These are phyloP conservation scores for Poeciliopsis occidentalis DNA, from an alignment of 2,113 vertebrate genomes.

Conservation along the genomic window DNA sequence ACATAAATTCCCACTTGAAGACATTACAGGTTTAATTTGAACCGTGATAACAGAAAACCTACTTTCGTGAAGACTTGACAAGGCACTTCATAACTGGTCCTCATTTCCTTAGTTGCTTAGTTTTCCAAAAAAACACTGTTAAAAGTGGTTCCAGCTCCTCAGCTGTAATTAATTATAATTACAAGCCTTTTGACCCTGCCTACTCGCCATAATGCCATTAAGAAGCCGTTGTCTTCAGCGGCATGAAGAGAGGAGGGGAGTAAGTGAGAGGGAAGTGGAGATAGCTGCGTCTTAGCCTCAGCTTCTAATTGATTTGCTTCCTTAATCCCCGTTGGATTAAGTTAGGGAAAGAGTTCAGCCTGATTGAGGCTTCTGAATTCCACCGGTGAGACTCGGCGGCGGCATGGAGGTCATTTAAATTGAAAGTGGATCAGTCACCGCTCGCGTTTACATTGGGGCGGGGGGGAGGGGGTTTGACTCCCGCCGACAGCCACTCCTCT, in stretches of 20 bases:
- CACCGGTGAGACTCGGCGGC: constrained; percentile 41
- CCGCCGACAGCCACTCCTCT: constrained; percentile 44
- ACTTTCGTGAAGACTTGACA: too few relatives aligned
- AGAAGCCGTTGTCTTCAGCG: constrained; percentile 52
- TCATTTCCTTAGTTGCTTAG: too few relatives aligned
- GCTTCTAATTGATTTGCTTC: constrained; percentile 78
- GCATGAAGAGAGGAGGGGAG: constrained; percentile 21
- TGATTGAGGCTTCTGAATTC: constrained; percentile 71
- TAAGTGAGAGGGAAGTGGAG: constrained; percentile 37
- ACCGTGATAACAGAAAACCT: too few relatives aligned
- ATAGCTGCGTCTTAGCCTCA: constrained; percentile 57
- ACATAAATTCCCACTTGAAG: too few relatives aligned
- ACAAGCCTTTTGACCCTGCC: constrained; percentile 36
- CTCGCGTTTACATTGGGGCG: constrained; percentile 59
- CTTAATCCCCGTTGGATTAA: constrained; percentile 76
- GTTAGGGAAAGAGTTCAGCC: constrained; percentile 51
- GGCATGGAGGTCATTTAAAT: constrained; percentile 70
- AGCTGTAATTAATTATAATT: constrained; percentile 40
- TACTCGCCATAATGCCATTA: constrained; percentile 36
- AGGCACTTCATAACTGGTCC: background rate
- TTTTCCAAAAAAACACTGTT: background rate
- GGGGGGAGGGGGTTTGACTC: constrained; percentile 45
- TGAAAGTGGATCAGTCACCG: constrained; percentile 65
- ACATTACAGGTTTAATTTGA: too few relatives aligned
- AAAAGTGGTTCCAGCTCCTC: constrained; percentile 33